Conservation (phyloP, 2,888 invertebrate genomes). For the Drosophila flavopinicola region DNA sequence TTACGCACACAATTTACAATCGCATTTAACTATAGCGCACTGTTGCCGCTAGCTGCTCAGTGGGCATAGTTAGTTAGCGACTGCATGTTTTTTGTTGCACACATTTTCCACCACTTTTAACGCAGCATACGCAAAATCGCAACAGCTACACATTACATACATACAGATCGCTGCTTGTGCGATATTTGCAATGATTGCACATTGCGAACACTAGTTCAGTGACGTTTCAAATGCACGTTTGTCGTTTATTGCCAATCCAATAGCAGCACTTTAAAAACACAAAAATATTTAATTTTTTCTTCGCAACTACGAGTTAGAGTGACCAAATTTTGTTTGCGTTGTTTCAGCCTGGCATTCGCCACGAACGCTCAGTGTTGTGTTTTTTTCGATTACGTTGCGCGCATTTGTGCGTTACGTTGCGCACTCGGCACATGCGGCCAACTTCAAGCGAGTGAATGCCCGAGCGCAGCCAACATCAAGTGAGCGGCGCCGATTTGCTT, state of each 20-base stretch:
- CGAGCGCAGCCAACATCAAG: constrained; percentile 3
- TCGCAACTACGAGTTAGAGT: constrained; percentile 58
- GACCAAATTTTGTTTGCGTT: constrained; percentile 63
- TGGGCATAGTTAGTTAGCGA: constrained; percentile 39
- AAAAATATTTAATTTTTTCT: constrained; percentile 61
- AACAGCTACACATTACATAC: constrained; percentile 61
- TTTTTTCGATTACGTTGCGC: constrained; percentile 15
- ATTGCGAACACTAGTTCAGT: constrained; percentile 19
- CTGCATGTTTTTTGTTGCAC: constrained; percentile 63
- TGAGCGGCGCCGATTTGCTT: not conserved
- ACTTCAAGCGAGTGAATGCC: not conserved
- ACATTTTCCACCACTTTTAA: constrained; percentile 76
- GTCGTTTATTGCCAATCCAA: constrained; percentile 19
- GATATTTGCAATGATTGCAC: constrained; percentile 21
- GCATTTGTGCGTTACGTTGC: constrained; percentile 17
- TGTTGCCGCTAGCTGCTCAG: constrained; percentile 19
- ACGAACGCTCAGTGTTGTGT: constrained; percentile 41
- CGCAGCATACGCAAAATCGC: constrained; percentile 66
- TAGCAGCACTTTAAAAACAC: constrained; percentile 42
- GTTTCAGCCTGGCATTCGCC: constrained; percentile 49
- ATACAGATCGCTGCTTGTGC: constrained; percentile 28
- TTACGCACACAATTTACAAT: constrained; percentile 20
- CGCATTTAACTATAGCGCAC: constrained; percentile 26
- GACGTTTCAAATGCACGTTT: constrained; percentile 22
- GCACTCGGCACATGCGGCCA: constrained; percentile 4